Percentiles rank a stretch among this genome's conserved stretches.
These are phyloP conservation scores for Callospermophilus lateralis DNA, from an alignment of 2,113 vertebrate genomes.

Conservation along the genomic window DNA sequence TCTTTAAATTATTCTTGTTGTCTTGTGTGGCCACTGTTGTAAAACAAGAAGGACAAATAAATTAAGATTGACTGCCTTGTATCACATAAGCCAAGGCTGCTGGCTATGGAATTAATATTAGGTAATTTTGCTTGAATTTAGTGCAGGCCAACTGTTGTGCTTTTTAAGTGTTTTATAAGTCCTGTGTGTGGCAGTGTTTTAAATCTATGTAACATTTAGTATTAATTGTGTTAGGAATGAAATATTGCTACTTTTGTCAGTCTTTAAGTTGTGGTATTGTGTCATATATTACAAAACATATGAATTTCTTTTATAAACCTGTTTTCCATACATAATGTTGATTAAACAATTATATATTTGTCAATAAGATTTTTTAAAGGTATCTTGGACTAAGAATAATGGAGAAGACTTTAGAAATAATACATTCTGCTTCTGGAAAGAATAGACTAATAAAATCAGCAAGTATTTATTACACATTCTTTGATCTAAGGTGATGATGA, in stretches of 20 bases:
- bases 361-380: conserved; percentile 38
- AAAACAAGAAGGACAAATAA: conserved; percentile 65
- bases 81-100: neutral
- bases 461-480: neutral
- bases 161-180: conserved; percentile 54
- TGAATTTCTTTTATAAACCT: neutral
- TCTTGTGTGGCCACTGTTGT: neutral
- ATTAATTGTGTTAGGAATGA: neutral
- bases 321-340: neutral
- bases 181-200: neutral
- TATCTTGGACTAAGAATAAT: conserved; percentile 40
- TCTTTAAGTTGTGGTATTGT: neutral
- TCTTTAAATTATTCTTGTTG: conserved; percentile 52
- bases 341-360: conserved; percentile 24
- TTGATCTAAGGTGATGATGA: neutral
- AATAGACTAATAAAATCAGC: neutral
- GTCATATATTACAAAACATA: neutral
- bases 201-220: neutral
- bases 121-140: conserved; percentile 69
- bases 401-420: neutral
- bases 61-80: conserved; percentile 49
- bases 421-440: neutral
- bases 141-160: neutral
- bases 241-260: neutral
- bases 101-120: conserved; percentile 62